Evolutionary conservation across 2,888 invertebrate genomes (phyloP).

Genomic region (Dastarcus helophoroides): DNA sequence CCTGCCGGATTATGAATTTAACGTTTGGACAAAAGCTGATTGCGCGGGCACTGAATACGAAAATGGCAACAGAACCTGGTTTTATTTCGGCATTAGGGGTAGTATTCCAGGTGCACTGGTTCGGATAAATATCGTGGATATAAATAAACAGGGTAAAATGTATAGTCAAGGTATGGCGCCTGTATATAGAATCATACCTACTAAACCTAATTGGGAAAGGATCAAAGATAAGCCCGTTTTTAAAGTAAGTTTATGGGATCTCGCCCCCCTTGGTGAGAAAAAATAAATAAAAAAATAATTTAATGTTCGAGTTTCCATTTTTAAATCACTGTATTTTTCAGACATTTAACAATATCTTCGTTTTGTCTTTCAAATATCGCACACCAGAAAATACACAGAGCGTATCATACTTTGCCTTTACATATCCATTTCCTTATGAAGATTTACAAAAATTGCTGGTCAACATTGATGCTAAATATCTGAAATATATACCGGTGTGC

Average conservation of each 20-base stretch:
- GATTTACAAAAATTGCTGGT: slow-evolving; percentile 66
- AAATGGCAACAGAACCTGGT: slow-evolving; percentile 87
- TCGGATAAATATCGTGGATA: slow-evolving; percentile 73
- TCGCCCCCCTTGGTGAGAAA: too few relatives aligned
- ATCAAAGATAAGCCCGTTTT: slow-evolving; percentile 69
- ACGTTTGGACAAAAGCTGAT: slow-evolving; percentile 83
- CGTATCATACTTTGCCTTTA: slow-evolving; percentile 79
- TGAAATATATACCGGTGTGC: slow-evolving; percentile 20
- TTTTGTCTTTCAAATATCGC: slow-evolving; percentile 60
- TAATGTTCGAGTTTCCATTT: not conserved
- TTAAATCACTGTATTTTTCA: not conserved
- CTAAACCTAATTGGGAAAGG: slow-evolving; percentile 72
- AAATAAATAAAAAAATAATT: slow-evolving; percentile 1
- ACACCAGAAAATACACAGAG: slow-evolving; percentile 59
- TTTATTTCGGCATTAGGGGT: slow-evolving; percentile 71
- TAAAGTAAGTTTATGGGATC: slow-evolving; percentile 53
- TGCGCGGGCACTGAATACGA: slow-evolving; percentile 79
- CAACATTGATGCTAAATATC: slow-evolving; percentile 53
- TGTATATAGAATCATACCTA: slow-evolving; percentile 63
- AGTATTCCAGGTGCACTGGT: slow-evolving; percentile 28
- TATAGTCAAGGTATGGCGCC: slow-evolving; percentile 87
- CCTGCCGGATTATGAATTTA: slow-evolving; percentile 66
- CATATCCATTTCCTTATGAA: slow-evolving; percentile 78
- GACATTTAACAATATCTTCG: slow-evolving; percentile 55
- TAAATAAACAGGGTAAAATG: slow-evolving; percentile 83